A percentile compares a stretch with the other conserved stretches of the same genome.
Conservation (phyloP, 1,140 invertebrate species). For the Aplysia californica region DNA sequence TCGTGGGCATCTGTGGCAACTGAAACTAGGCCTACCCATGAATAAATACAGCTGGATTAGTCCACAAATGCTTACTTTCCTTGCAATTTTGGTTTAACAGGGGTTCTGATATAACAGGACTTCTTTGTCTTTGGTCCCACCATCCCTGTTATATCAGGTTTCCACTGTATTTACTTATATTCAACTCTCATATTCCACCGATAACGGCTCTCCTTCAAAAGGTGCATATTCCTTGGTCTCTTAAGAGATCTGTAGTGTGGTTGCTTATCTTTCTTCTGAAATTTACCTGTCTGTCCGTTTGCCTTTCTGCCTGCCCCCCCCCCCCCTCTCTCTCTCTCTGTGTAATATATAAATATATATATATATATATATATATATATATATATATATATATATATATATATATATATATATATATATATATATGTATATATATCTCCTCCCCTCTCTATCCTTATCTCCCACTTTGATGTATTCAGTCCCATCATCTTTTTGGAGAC, state of each 20-base stretch:
- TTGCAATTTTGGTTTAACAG: too few relatives aligned
- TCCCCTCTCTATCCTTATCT: too few relatives aligned
- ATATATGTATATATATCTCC: neutral
- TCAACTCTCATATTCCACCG: too few relatives aligned
- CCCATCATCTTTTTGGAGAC: too few relatives aligned
- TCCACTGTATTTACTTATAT: too few relatives aligned
- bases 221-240: neutral
- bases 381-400: slow-evolving; percentile 10
- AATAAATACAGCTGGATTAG: too few relatives aligned
- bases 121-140: too few relatives aligned
- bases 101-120: neutral
- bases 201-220: too few relatives aligned
- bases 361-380: slow-evolving; percentile 6
- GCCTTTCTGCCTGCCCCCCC: neutral
- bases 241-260: neutral
- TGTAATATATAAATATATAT: neutral
- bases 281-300: neutral
- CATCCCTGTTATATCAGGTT: too few relatives aligned
- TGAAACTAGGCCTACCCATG: too few relatives aligned
- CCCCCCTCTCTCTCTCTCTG: slow-evolving; percentile 7
- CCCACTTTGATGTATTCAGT: neutral
- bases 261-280: neutral
- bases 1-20: too few relatives aligned
- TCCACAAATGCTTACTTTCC: too few relatives aligned
- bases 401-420: slow-evolving; percentile 1